These are phyloP conservation scores for Micrasema minimum DNA, from an alignment of 1,140 invertebrate genomes.

Conservation along the genomic window DNA sequence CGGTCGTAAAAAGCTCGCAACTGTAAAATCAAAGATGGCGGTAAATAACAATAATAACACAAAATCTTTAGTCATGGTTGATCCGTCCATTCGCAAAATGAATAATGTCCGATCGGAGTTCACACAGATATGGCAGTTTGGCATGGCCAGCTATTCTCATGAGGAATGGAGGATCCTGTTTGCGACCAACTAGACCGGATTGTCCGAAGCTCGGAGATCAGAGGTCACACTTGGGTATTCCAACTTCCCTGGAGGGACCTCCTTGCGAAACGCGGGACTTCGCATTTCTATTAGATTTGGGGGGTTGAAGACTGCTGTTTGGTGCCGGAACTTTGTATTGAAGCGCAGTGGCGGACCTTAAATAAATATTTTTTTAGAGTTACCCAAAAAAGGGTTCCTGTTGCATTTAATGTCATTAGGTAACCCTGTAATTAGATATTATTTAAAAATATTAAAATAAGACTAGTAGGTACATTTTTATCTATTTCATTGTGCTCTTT, in stretches of 20 bases:
- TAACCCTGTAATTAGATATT: too few species aligned
- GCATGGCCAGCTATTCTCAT: slow-evolving; percentile 41
- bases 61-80: slow-evolving; percentile 43
- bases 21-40: slow-evolving; percentile 27
- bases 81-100: slow-evolving; percentile 49
- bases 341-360: background rate
- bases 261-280: slow-evolving; percentile 34
- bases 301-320: slow-evolving; percentile 3
- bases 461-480: too few species aligned
- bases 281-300: slow-evolving; percentile 22
- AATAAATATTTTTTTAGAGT: too few species aligned
- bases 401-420: too few species aligned
- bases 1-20: slow-evolving; percentile 14
- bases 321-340: slow-evolving; percentile 5
- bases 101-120: slow-evolving; percentile 49
- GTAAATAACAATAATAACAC: slow-evolving; percentile 30
- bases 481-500: too few species aligned
- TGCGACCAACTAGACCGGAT: slow-evolving; percentile 34
- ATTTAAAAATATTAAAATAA: too few species aligned
- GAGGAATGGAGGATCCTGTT: slow-evolving; percentile 46
- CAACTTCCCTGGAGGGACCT: background rate
- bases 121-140: slow-evolving; percentile 43
- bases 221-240: slow-evolving; percentile 37
- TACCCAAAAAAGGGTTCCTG: too few species aligned
- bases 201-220: slow-evolving; percentile 35